Conservation (phyloP, 2,113 vertebrate genomes). For the Eulacestoma nigropectus region DNA sequence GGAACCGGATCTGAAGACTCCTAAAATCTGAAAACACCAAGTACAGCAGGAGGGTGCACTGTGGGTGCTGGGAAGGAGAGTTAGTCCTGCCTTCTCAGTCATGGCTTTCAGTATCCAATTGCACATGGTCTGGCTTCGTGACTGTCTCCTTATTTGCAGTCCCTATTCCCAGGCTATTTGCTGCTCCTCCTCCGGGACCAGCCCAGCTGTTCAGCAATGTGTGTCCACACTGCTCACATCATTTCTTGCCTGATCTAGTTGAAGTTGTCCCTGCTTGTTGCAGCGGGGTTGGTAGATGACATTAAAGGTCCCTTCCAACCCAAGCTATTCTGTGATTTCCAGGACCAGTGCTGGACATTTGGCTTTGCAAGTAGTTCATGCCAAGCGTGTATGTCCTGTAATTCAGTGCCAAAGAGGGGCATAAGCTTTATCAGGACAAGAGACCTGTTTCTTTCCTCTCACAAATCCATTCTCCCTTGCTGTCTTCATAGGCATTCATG, state of each 20-base stretch:
- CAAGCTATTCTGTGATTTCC: neutral
- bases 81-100: neutral
- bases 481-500: constrained; percentile 83
- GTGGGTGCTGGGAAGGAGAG: neutral
- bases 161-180: neutral
- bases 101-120: neutral
- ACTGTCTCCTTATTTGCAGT: neutral
- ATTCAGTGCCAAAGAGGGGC: neutral
- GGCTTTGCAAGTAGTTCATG: neutral
- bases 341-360: neutral
- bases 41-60: neutral
- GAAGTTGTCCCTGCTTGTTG: neutral
- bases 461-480: neutral
- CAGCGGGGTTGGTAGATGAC: neutral
- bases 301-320: neutral
- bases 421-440: neutral
- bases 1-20: constrained; percentile 56
- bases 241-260: neutral
- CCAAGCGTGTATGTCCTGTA: neutral
- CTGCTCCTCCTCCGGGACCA: neutral
- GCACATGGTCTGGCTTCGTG: neutral
- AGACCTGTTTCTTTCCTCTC: neutral
- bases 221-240: fast-evolving
- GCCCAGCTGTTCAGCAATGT: neutral
- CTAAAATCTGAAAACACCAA: constrained; percentile 43